Conservation (phyloP, 1,140 invertebrate genomes). For the Agrilus planipennis region DNA sequence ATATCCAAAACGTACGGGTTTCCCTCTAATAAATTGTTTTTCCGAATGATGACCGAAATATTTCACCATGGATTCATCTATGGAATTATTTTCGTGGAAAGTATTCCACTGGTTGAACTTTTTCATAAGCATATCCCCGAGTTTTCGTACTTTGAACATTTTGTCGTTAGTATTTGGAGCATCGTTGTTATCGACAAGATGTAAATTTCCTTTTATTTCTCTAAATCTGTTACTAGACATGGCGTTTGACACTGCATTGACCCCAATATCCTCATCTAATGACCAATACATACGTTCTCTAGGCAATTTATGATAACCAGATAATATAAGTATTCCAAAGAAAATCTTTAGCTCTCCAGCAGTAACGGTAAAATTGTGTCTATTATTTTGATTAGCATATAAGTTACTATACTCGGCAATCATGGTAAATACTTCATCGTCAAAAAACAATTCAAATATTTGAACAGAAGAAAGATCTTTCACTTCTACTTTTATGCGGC, state of each 20-base stretch:
- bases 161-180: neutral
- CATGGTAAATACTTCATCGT: neutral
- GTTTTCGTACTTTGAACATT: conserved; percentile 1
- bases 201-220: conserved; percentile 7
- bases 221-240: conserved; percentile 5
- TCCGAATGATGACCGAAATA: no score
- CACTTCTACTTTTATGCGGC: no score
- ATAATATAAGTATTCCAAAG: neutral
- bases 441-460: conserved; percentile 6
- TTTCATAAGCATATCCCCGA: no score
- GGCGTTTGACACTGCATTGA: neutral
- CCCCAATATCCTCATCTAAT: neutral
- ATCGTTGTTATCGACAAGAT: conserved; percentile 3
- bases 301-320: conserved; percentile 4
- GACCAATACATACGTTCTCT: conserved; percentile 5
- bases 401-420: conserved; percentile 1
- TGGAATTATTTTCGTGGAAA: no score
- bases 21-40: no score
- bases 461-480: conserved; percentile 1
- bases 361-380: conserved; percentile 3
- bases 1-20: no score
- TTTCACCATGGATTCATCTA: no score
- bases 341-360: conserved; percentile 1
- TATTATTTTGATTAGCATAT: conserved; percentile 4
- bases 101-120: no score